A percentile compares a stretch with the other conserved stretches of the same genome.
These are phyloP conservation scores for Columba livia DNA, from an alignment of 2,113 vertebrate species.

Conservation along the genomic window DNA sequence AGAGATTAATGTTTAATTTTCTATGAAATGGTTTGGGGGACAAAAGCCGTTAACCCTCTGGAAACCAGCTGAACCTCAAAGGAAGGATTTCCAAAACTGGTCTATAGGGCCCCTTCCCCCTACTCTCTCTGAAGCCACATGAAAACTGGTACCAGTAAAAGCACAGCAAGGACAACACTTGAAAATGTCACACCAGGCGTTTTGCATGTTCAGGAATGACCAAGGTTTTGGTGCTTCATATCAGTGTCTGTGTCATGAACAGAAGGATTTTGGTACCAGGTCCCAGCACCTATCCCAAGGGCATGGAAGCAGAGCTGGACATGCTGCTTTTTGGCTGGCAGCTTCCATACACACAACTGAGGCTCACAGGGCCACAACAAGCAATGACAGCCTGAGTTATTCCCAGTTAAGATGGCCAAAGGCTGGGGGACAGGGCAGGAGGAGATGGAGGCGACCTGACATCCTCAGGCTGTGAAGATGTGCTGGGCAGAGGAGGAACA, in stretches of 20 bases:
- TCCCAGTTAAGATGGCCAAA: background rate
- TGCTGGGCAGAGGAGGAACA: background rate
- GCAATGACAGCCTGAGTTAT: fast-evolving
- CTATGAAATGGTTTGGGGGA: background rate
- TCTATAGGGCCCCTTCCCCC: background rate
- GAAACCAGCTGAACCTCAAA: background rate
- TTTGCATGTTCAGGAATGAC: fast-evolving
- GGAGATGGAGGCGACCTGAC: background rate
- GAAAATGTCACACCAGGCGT: background rate
- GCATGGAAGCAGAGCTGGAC: background rate
- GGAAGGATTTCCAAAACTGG: background rate
- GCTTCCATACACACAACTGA: background rate
- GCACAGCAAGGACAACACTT: background rate
- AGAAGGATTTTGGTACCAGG: background rate
- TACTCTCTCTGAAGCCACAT: background rate
- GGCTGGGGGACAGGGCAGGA: background rate
- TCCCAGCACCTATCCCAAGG: background rate
- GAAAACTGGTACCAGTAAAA: background rate
- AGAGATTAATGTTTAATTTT: slow-evolving; percentile 12
- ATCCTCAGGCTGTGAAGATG: background rate
- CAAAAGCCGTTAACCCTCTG: background rate
- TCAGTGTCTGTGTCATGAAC: fast-evolving
- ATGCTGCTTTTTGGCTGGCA: background rate
- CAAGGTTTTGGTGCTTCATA: fast-evolving
- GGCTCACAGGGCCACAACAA: background rate